A percentile compares a stretch with the other conserved stretches of the same genome.
Evolutionary conservation across 2,888 invertebrate genomes (phyloP).

Genomic region (Eristalis tenax): DNA sequence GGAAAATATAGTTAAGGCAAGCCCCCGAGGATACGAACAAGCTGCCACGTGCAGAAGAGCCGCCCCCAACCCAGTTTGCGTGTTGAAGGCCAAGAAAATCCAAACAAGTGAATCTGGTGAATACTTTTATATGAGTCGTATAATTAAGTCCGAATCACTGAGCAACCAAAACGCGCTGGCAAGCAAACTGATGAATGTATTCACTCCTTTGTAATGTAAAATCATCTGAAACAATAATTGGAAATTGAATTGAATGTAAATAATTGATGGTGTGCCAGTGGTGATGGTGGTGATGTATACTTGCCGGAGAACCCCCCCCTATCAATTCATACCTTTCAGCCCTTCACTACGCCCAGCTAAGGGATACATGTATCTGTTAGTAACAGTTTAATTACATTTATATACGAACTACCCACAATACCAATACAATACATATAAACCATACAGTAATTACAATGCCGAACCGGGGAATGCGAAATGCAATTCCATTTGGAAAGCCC

Average conservation of each 20-base stretch:
- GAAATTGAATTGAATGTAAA: conserved; percentile 54
- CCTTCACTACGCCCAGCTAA: neutral
- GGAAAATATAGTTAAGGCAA: too few relatives aligned
- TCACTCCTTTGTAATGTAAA: conserved; percentile 30
- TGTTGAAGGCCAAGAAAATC: neutral
- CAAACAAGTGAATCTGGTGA: neutral
- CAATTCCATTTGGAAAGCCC: conserved; percentile 32
- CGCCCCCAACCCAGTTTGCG: too few relatives aligned
- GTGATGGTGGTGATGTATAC: neutral
- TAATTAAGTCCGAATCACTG: conserved; percentile 1
- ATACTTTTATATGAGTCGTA: neutral
- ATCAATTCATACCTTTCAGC: neutral
- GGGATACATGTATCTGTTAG: conserved; percentile 35
- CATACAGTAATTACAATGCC: conserved; percentile 47
- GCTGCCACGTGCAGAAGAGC: too few relatives aligned
- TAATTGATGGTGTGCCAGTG: conserved; percentile 26
- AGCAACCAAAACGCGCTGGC: neutral
- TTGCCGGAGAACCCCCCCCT: neutral
- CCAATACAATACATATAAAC: conserved; percentile 46
- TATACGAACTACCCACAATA: conserved; percentile 5
- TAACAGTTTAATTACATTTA: conserved; percentile 30
- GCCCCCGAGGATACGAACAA: too few relatives aligned
- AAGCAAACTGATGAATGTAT: neutral
- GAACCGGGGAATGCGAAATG: conserved; percentile 34
- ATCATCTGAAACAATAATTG: conserved; percentile 52